Evolutionary conservation across 2,888 invertebrate species (phyloP).

Genomic region (Iselma pallidipennis): DNA sequence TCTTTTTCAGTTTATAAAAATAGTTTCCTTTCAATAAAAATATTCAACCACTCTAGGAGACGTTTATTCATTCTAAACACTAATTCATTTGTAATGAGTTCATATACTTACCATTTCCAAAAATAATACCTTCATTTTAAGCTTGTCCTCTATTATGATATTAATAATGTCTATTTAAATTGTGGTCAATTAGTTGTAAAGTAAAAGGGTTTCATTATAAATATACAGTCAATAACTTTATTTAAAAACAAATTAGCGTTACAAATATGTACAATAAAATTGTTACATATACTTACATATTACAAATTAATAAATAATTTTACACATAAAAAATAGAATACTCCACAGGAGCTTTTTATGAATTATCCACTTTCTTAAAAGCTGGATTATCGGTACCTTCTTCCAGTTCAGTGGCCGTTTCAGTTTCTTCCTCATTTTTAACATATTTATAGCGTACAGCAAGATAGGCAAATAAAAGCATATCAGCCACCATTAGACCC

Average conservation of each 20-base stretch:
- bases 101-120: too few species aligned
- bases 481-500: slow-evolving; percentile 77
- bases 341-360: background rate
- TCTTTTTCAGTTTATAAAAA: too few species aligned
- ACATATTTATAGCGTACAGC: slow-evolving; percentile 79
- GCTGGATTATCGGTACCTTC: slow-evolving; percentile 25
- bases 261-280: background rate
- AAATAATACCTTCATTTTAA: too few species aligned
- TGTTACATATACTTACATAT: background rate
- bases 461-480: slow-evolving; percentile 79
- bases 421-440: slow-evolving; percentile 44
- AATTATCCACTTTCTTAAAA: slow-evolving; percentile 12
- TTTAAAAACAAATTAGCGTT: background rate
- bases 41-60: too few species aligned
- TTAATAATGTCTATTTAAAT: too few species aligned
- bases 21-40: too few species aligned
- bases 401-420: slow-evolving; percentile 1
- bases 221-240: background rate
- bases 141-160: too few species aligned
- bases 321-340: background rate
- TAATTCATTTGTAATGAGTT: too few species aligned
- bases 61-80: too few species aligned
- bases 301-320: background rate
- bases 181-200: too few species aligned
- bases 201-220: too few species aligned